Base-by-base conservation (phyloP, 2,113 vertebrate genomes). In the Vimba vimba region DNA sequence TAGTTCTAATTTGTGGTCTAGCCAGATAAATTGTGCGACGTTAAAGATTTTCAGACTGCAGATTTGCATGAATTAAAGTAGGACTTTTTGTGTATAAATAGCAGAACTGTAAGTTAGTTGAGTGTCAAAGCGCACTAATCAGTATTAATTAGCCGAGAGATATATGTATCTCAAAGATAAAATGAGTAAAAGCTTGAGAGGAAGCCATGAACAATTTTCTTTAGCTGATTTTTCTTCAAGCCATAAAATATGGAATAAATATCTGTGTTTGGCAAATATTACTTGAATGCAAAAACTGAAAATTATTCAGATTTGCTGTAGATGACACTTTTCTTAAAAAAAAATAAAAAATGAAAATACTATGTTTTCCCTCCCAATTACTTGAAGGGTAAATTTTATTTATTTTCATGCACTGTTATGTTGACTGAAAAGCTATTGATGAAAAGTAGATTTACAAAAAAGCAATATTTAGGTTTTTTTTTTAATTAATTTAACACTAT, bases 1-100 rank as follows among this genome's bases (percentile, higher is more conserved):
- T 52, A 25, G 45, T 33, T 68, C 23, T 15, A n/a, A 45, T 74
- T 47, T 74, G 23, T 45, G 23, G 50, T 55, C 50, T 3, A 7
- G 10, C 39, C 23, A 73, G 10, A 45, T 9, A 23, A 78, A 55
- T 43, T 57, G 45, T 75, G 45, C 1, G 19, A 27, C 0, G 9
- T 79, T 39, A 3, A 36, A 13, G 52, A 30, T 79, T 59, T 79
- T 79, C 27, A 4, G 17, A 15, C 10, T 21, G 30, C 76, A 59
- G 76, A n/a, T 79, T 79, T 39, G 52, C 30, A 79, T 79, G 2
- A 79, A n/a, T 78, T 78, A 33, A 74, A 78, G 75, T 21, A 27
- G 75, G 15, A 5, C 1, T 45, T 27, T 77, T 57, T 23, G 17
- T 78, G 9, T 23, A 57, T 25, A 77, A 21, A 77, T 77, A 23